Conservation (phyloP, 2,797 vertebrate species). For the Cryptoblepharus egeriae region DNA sequence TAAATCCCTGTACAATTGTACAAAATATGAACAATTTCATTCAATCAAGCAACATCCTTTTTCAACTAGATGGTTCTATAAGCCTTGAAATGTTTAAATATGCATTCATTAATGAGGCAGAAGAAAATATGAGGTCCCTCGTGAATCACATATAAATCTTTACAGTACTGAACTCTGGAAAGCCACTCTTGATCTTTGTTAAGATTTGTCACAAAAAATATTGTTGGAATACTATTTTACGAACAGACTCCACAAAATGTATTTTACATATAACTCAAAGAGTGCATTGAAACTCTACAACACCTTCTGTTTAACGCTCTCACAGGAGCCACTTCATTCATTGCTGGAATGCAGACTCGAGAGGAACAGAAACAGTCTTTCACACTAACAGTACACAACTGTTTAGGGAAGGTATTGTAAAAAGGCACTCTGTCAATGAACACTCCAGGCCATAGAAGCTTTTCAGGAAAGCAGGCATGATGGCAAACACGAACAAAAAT, state of each 20-base stretch:
- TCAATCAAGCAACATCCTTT: neutral
- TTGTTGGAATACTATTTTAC: neutral
- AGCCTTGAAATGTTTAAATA: constrained; percentile 31
- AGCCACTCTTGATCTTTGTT: constrained; percentile 45
- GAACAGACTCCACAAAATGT: neutral
- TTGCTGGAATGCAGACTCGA: neutral
- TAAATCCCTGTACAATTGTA: no score
- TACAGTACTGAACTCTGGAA: neutral
- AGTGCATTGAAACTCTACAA: neutral
- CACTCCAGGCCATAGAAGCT: neutral
- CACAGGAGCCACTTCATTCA: neutral
- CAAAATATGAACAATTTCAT: no score
- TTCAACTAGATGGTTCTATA: neutral
- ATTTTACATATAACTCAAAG: neutral
- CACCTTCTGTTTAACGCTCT: neutral
- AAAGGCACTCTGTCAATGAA: neutral
- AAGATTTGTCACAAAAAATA: constrained; percentile 12
- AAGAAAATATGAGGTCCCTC: neutral
- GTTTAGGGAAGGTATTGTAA: constrained; percentile 14
- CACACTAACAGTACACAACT: constrained; percentile 11
- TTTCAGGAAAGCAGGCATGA: neutral
- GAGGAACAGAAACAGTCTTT: rapidly evolving
- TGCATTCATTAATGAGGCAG: constrained; percentile 17
- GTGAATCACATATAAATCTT: neutral
- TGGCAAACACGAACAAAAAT: neutral